Percentiles rank a stretch among this genome's conserved stretches.
Evolutionary conservation across 2,888 invertebrate genomes (phyloP).

Genomic region (Aplocera efformata): DNA sequence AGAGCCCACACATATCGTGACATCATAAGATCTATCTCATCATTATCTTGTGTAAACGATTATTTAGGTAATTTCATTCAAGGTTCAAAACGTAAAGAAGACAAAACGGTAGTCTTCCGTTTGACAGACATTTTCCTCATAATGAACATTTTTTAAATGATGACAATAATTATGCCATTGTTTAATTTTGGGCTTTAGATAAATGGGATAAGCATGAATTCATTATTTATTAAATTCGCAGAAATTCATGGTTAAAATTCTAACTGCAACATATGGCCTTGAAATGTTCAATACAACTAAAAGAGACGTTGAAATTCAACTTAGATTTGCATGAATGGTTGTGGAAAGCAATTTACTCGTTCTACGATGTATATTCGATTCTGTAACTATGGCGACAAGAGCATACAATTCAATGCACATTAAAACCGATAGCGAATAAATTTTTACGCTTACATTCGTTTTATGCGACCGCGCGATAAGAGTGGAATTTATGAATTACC

Average conservation of each 20-base stretch:
- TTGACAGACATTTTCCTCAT: too few species aligned
- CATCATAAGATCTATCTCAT: background rate
- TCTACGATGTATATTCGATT: slow-evolving; percentile 13
- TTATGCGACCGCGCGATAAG: slow-evolving; percentile 27
- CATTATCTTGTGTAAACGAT: too few species aligned
- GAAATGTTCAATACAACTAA: slow-evolving; percentile 2
- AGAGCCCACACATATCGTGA: slow-evolving; percentile 9
- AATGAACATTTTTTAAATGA: too few species aligned
- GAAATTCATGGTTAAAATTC: too few species aligned
- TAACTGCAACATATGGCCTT: background rate
- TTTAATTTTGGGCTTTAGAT: too few species aligned
- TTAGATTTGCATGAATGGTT: slow-evolving; percentile 5
- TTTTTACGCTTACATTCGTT: slow-evolving; percentile 34
- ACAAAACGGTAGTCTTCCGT: too few species aligned
- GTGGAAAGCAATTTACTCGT: slow-evolving; percentile 12
- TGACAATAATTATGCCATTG: too few species aligned
- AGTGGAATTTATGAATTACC: slow-evolving; percentile 17
- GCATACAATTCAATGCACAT: slow-evolving; percentile 32
- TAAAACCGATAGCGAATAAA: slow-evolving; percentile 38
- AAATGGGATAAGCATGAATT: too few species aligned
- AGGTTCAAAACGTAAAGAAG: too few species aligned
- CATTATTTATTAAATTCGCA: too few species aligned
- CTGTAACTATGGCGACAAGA: slow-evolving; percentile 44
- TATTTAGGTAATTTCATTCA: too few species aligned
- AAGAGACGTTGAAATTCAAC: slow-evolving; percentile 5